Evolutionary conservation across 2,113 vertebrate genomes (phyloP).

Genomic region (Festucalex cinctus): DNA sequence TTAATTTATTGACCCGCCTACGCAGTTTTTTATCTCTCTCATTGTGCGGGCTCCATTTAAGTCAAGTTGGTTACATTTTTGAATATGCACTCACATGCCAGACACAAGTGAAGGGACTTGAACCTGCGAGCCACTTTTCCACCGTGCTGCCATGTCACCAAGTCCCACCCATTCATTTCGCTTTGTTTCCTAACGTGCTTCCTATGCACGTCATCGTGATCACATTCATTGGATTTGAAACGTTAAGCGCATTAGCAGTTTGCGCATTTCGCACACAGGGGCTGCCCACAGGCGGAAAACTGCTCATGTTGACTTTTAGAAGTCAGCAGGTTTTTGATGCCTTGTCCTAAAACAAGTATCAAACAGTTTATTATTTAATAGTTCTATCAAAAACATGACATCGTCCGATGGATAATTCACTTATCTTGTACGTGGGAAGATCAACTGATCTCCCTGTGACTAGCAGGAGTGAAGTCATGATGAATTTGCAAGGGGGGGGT

Average conservation of each 20-base stretch:
- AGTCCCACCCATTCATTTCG: slow-evolving; percentile 7
- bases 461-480: background rate
- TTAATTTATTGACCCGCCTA: slow-evolving; percentile 10
- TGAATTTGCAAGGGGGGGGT: background rate
- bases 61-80: too few relatives aligned
- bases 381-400: background rate
- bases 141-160: background rate
- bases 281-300: background rate
- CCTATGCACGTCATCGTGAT: slow-evolving; percentile 1
- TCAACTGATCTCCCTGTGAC: background rate
- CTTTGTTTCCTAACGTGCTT: slow-evolving; percentile 15
- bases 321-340: background rate
- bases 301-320: background rate
- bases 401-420: background rate
- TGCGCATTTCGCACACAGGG: background rate
- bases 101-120: too few relatives aligned
- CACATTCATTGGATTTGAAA: slow-evolving; percentile 21
- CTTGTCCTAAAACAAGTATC: background rate
- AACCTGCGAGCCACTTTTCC: background rate
- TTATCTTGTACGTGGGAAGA: slow-evolving; percentile 2
- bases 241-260: slow-evolving; percentile 7
- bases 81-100: too few relatives aligned
- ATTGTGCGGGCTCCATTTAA: too few relatives aligned
- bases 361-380: background rate
- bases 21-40: too few relatives aligned